Evolutionary conservation across 2,797 vertebrate species (phyloP).

Genomic region (Argya squamiceps): DNA sequence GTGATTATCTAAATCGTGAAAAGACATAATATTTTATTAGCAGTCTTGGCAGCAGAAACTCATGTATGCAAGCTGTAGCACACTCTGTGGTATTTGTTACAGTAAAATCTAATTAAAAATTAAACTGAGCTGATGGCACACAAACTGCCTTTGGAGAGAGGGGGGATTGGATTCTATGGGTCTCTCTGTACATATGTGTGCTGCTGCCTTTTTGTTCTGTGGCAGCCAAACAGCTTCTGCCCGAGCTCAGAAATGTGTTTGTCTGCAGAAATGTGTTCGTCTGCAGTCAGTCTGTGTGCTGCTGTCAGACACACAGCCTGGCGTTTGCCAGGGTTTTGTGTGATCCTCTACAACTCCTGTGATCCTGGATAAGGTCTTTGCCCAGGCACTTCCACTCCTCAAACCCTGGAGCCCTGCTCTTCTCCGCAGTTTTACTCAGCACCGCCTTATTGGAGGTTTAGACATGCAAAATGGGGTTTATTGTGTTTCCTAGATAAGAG

Average conservation of each 20-base stretch:
- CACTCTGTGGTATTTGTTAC: background rate
- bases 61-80: background rate
- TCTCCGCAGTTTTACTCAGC: background rate
- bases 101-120: conserved; percentile 54
- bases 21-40: conserved; percentile 30
- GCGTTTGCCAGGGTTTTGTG: background rate
- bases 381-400: background rate
- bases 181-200: background rate
- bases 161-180: background rate
- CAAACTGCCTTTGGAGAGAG: background rate
- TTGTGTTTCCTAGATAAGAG: background rate
- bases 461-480: background rate
- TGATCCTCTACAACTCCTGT: background rate
- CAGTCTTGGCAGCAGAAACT: conserved; percentile 1
- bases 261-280: background rate
- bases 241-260: background rate
- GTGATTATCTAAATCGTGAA: conserved; percentile 11
- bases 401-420: background rate
- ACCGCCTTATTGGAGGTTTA: background rate
- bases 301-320: background rate
- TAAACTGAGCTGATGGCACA: background rate
- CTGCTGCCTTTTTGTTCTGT: background rate
- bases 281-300: background rate
- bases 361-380: background rate
- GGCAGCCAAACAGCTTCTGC: background rate